Evolutionary conservation across 2,888 invertebrate species (phyloP), one percentile per base, ranked within the genome.

Genomic region (Harpalus rufipes): DNA sequence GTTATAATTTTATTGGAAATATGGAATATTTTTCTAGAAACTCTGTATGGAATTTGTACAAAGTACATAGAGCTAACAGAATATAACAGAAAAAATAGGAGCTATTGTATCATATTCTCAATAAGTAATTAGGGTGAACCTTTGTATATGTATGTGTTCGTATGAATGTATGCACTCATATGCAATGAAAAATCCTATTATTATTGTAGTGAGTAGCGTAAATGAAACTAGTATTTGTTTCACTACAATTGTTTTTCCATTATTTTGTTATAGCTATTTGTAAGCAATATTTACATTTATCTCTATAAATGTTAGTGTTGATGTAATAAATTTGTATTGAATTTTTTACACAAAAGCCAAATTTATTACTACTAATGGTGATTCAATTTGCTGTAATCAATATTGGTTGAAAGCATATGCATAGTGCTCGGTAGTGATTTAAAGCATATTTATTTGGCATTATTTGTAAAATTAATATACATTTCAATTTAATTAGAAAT

Each of bases 401-500:
- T 68, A 68, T n/a, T 39, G 1, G 7, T 32, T 39, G 68, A 68
- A 68, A 68, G 25, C 6, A 68, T 41, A 68, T 68, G 14, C 39
- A 32, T 32, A 32, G 5, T 32, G 68, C 68, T 68, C 39, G 14
- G 21, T 25, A 25, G 21, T 63, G 25, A 63, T 63, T 63, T 25
- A 25, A 68, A 14, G 68, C 10, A 68, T 68, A 68, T 68, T 68
- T 68, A 68, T 68, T 68, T 68, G 32, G 32, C 32, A 39, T 68
- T 68, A 68, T 68, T 68, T 68, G 32, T 68, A 14, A 68, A 68
- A 68, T 68, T 32, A 63, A 68, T 68, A 39, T 39, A 39, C 12
- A 68, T 68, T 68, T 39, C n/a, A 41, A 68, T 68, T 68, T 32
- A 68, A 68, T 68, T 68, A 68, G 68, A 32, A 39, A 68, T 68